These are phyloP conservation scores for Oscheius onirici DNA, from an alignment of 2,888 invertebrate species.

Conservation along the genomic window DNA sequence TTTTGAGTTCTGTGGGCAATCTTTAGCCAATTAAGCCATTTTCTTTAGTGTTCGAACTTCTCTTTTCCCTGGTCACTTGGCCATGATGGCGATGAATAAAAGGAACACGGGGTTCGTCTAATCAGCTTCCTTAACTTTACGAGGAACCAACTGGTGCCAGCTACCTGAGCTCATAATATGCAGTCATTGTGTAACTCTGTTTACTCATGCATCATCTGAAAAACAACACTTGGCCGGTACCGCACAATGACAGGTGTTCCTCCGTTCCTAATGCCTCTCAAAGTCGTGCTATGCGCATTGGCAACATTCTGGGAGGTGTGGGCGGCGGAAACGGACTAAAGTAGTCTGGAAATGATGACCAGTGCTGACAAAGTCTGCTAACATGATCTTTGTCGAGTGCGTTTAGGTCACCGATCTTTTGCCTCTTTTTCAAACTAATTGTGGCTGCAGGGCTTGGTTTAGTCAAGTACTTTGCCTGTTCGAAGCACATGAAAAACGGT, in stretches of 20 bases:
- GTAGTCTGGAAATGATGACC: not conserved
- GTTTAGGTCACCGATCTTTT: not conserved
- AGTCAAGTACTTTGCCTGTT: too few relatives aligned
- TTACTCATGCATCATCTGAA: slow-evolving; percentile 17
- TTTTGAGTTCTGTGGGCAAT: too few relatives aligned
- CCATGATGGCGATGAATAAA: too few relatives aligned
- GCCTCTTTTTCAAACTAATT: too few relatives aligned
- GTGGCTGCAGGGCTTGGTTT: too few relatives aligned
- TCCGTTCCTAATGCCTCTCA: not conserved
- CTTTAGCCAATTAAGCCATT: too few relatives aligned
- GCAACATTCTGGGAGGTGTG: slow-evolving; percentile 8
- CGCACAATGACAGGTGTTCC: slow-evolving; percentile 15
- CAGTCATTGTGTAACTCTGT: slow-evolving; percentile 19
- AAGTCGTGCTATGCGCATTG: not conserved
- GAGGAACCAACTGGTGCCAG: slow-evolving; percentile 13
- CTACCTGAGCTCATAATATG: slow-evolving; percentile 17
- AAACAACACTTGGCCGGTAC: slow-evolving; percentile 24
- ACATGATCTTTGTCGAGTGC: not conserved
- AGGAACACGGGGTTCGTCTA: too few relatives aligned
- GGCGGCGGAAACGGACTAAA: slow-evolving; percentile 10
- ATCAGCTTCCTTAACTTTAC: too few relatives aligned
- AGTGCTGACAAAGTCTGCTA: not conserved
- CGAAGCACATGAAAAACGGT: too few relatives aligned
- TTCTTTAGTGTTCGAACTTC: too few relatives aligned
- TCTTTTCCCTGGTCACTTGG: too few relatives aligned